Base-by-base conservation (phyloP, 2,797 vertebrate species). In the Avahi laniger region DNA sequence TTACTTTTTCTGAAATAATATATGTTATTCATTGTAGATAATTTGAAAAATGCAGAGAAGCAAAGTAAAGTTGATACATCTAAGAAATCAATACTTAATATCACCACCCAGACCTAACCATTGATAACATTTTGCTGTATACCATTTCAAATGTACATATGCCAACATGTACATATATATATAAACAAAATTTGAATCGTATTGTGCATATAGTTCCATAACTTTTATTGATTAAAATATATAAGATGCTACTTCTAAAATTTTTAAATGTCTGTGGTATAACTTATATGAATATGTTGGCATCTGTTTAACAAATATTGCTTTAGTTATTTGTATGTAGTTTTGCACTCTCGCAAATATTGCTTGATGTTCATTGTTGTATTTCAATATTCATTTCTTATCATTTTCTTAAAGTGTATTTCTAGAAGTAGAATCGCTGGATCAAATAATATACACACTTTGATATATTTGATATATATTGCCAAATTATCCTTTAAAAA, bases 1-100 rank as follows among this genome's bases (percentile, higher is more conserved):
- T 93, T 83, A 80, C 4, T 85, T 91, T 87, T 94, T 89, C 22
- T 75, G 22, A 33, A 83, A 92, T 91, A 22, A 92, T 89, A 14
- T 4, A 50, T 80, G 22, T 57, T 57, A 4, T 81, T 82, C 20
- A 63, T 26, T 78, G 3, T 35, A 89, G 63, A 59, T 93, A 73
- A 57, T 81, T 88, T 95, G 15, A 7, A 72, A 97, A 87, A 80
- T 83, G 48, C 3, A 80, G n/a, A 85, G n/a, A 67, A 81, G 38
- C 15, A 84, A 81, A 91, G 20, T 79, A 78, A 38, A 83, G 69
- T 54, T 43, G 30, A 89, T 18, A 93, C 41, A 75, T 57, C 13
- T 87, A 72, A 84, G n/a, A 75, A 80, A 72, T 61, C 1, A 14
- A 0, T 92, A 52, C 10, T 89, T n/a, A 91, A 4, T 5, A n/a